Evolutionary conservation across 2,113 vertebrate species (phyloP), one percentile per base, ranked within the genome.

Genomic region (Pseudopipra pipra): DNA sequence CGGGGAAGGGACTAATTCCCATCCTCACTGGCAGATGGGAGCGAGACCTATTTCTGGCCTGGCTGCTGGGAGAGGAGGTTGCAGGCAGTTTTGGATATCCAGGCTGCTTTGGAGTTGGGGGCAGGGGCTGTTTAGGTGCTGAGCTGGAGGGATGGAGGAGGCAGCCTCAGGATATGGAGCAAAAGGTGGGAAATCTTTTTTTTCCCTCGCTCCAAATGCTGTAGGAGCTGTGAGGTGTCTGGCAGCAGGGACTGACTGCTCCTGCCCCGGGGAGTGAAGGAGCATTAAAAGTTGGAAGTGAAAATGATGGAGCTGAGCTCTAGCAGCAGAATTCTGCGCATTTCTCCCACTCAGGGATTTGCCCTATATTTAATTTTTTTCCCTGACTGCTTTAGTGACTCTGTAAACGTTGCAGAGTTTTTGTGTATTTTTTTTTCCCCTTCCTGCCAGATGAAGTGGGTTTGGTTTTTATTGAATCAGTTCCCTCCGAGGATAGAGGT

Each of bases 391-490:
- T 96, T 95, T 95, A 98, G 96, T 93, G 95, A 92, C 93, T 97
- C 92, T 93, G 95, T 97, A 96, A 97, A 92, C 63, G 87, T 49
- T 52, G 74, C 5, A 0, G 74, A 75, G 80, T 95, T 95, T 92
- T 90, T 77, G 59, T 93, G 49, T 43, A 62, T 92, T 66, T 79
- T 93, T 89, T 67, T 59, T 87, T 92, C 37, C 43, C 67, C 65
- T 89, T 94, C 96, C 94, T 89, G 83, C 94, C 90, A 90, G 78
- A 84, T 87, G 92, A 95, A 98, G 95, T 95, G 96, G 96, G 96
- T 97, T 96, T 97, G 96, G 96, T 96, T 97, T 96, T 96, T 96
- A 97, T 97, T 96, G 90, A 96, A 96, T 98, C 95, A 93, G 72
- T 97, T 98, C 94, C 95, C 96, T 97, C 75, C 56, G 85, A 97